phyloP scores from a whole-genome alignment of 2,888 invertebrate species.

The Epistrophe grossulariae region DNA sequence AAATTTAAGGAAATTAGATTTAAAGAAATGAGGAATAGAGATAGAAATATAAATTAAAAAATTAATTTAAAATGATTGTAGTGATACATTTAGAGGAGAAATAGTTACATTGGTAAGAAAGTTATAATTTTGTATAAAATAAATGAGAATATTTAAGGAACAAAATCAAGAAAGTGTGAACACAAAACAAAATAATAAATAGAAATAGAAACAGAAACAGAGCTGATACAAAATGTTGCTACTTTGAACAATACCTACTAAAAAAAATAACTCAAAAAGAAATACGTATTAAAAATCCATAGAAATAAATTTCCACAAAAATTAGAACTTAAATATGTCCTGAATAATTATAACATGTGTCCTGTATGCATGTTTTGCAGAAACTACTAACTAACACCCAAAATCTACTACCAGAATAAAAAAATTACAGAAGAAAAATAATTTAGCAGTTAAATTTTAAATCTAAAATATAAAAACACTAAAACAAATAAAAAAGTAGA shows the following conservation, averaged over 20 bases:
- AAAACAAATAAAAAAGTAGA: slow-evolving; percentile 26
- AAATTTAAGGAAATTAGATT: slow-evolving; percentile 52
- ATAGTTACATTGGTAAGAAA: slow-evolving; percentile 35
- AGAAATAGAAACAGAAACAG: slow-evolving; percentile 10
- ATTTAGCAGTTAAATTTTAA: slow-evolving; percentile 61
- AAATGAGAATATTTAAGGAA: slow-evolving; percentile 14
- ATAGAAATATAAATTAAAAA: slow-evolving; percentile 28
- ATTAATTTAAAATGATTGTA: slow-evolving; percentile 56
- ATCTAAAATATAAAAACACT: slow-evolving; percentile 24
- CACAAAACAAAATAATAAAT: slow-evolving; percentile 11
- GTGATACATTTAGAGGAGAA: slow-evolving; percentile 36
- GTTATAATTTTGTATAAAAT: slow-evolving; percentile 66
- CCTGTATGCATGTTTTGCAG: slow-evolving; percentile 41
- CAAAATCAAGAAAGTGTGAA: slow-evolving; percentile 22
- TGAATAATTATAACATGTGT: slow-evolving; percentile 26
- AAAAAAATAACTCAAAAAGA: slow-evolving; percentile 10
- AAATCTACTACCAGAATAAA: slow-evolving; percentile 27
- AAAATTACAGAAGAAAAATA: slow-evolving; percentile 42
- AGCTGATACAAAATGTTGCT: slow-evolving; percentile 54
- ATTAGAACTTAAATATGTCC: slow-evolving; percentile 23
- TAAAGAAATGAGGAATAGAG: slow-evolving; percentile 25
- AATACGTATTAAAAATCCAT: slow-evolving; percentile 29
- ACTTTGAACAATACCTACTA: slow-evolving; percentile 43
- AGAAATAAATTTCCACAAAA: slow-evolving; percentile 39
- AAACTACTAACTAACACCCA: slow-evolving; percentile 24